Evolutionary conservation across 2,113 vertebrate species (phyloP).

Genomic region (Ceuthmochares aereus): DNA sequence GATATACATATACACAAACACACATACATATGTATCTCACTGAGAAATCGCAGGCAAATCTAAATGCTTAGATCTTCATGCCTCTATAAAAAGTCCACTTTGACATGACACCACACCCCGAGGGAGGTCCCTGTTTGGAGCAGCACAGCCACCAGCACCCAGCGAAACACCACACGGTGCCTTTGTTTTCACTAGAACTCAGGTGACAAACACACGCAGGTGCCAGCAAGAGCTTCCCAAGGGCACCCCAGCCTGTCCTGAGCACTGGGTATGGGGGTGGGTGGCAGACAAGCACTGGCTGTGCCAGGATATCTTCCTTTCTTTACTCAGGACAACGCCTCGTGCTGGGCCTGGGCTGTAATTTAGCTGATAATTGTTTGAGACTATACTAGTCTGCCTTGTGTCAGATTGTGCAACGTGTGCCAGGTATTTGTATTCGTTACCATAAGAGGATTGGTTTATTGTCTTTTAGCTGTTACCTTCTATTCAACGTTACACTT

Average conservation of each 20-base stretch:
- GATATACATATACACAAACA: accelerated
- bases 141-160: neutral
- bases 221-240: neutral
- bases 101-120: neutral
- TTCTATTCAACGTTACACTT: neutral
- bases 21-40: neutral
- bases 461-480: neutral
- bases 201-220: accelerated
- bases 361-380: neutral
- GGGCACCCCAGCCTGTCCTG: accelerated
- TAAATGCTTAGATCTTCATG: neutral
- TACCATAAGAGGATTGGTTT: neutral
- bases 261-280: accelerated
- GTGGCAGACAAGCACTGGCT: neutral
- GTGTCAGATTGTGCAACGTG: neutral
- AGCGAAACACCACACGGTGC: neutral
- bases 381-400: neutral
- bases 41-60: neutral
- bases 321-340: neutral
- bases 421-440: neutral
- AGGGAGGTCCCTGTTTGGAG: neutral
- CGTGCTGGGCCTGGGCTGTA: neutral
- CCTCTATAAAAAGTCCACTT: neutral
- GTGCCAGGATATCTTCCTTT: neutral
- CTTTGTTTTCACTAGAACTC: neutral